phyloP scores from a whole-genome alignment of 2,888 invertebrate genomes.

The Ypsolopha scabrella region DNA sequence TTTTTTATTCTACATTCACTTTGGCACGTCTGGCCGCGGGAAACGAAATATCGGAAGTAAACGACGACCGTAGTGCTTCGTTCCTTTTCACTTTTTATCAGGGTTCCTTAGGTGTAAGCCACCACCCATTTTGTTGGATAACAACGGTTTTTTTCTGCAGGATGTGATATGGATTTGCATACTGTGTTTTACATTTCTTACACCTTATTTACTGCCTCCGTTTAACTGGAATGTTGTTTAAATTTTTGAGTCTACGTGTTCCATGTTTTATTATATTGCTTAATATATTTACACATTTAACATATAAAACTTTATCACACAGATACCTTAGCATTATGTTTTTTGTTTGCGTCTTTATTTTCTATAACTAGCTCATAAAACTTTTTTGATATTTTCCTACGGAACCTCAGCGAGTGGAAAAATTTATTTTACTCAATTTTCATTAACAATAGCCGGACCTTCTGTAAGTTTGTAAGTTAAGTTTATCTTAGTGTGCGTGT shows the following conservation, averaged over 20 bases:
- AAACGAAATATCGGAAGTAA: conserved; percentile 53
- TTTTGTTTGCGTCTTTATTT: not conserved
- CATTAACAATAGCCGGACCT: not conserved
- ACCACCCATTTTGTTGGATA: conserved; percentile 19
- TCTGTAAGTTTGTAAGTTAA: not conserved
- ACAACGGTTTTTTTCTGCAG: not conserved
- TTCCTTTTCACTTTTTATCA: conserved; percentile 56
- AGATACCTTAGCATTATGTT: not conserved
- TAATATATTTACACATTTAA: too few species aligned
- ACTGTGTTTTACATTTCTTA: too few species aligned
- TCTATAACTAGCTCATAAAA: not conserved
- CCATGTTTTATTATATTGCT: not conserved
- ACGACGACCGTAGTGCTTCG: conserved; percentile 23
- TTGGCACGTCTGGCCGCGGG: conserved; percentile 22
- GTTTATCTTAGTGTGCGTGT: not conserved
- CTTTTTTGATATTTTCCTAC: not conserved
- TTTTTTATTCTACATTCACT: conserved; percentile 4
- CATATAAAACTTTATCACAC: too few species aligned
- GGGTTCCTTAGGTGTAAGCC: conserved; percentile 12
- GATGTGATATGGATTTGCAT: not conserved
- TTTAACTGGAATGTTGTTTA: too few species aligned
- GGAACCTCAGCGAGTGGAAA: not conserved
- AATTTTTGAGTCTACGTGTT: not conserved
- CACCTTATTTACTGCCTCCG: too few species aligned
- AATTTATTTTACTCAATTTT: not conserved